Evolutionary conservation across 1,140 invertebrate species (phyloP), one percentile per base, ranked within the genome.

Genomic region (Ceratina japonica): DNA sequence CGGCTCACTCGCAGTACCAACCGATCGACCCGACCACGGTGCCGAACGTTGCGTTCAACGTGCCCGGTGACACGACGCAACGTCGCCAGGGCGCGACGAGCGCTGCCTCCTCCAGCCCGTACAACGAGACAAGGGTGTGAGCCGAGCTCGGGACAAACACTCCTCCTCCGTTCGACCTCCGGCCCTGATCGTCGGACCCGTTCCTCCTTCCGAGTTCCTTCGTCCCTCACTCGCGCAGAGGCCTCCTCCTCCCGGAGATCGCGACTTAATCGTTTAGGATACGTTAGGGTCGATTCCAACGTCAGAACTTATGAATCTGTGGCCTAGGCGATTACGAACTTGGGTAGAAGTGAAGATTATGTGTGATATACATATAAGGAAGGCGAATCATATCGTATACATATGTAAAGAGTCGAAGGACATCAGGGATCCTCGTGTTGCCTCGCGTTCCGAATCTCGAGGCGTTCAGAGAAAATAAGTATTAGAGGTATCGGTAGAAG

Each of bases 91-190:
- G 75, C 77, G 79, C 82, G 71, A 82, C 84, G 78, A 82, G 75
- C 77, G 79, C 82, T 73, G 81, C 84, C 61, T 85, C 84, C 66
- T 88, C 87, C 70, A 92, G 87, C 69, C 86, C 91, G 44, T 92
- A 92, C 86, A 92, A 91, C 87, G 92, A 92, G 86, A 92, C 92
- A 56, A 90, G 91, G 84, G 92, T 92, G 74, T 92, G 84, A 92
- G 83, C 56, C 74, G 79, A 65, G 79, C 74, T 71, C 66, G 65
- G 78, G 72, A 66, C 75, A 74, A 27, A 71, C 12, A 7, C 37
- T 37, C 52, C 62, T 63, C 37, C 12, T 68, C n/a, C 20, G 4
- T 16, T 56, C 54, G 54, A 56, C n/a, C 54, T 56, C 4, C 15
- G n/a, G 13, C 13, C 13, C 5, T 16, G 37, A 44, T 44, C 37